Percentiles rank a stretch among this genome's conserved stretches.
These are phyloP conservation scores for Chlorops oryzae DNA, from an alignment of 1,140 invertebrate species.

Conservation along the genomic window DNA sequence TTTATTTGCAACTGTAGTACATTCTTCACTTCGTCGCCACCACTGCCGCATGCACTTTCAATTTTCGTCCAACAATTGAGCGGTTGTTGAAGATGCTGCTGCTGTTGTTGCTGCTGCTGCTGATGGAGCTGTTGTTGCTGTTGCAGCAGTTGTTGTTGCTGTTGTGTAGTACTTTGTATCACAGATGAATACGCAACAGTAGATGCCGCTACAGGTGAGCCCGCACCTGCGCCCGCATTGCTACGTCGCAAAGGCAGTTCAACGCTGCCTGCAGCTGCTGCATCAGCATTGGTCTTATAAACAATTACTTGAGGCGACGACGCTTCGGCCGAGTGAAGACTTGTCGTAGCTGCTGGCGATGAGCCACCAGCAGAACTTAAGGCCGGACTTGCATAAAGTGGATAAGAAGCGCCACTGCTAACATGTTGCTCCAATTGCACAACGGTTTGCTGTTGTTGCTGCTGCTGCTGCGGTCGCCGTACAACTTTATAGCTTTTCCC, in stretches of 20 bases:
- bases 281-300: conserved; percentile 31
- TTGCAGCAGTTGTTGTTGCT: conserved; percentile 21
- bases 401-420: conserved; percentile 35
- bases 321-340: conserved; percentile 31
- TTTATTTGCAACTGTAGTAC: conserved; percentile 42
- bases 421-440: conserved; percentile 33
- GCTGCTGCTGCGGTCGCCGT: conserved; percentile 9
- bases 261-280: conserved; percentile 9
- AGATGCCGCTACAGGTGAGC: conserved; percentile 35
- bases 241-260: conserved; percentile 33
- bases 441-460: conserved; percentile 14
- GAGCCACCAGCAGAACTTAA: conserved; percentile 40
- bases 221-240: conserved; percentile 35
- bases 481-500: conserved; percentile 23
- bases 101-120: conserved; percentile 20
- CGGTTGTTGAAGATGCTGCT: conserved; percentile 27
- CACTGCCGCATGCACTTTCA: conserved; percentile 21
- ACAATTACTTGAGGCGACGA: conserved; percentile 41
- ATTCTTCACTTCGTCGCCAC: conserved; percentile 36
- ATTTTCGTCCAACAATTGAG: conserved; percentile 39
- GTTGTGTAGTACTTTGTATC: conserved; percentile 45
- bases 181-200: conserved; percentile 46
- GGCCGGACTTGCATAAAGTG: conserved; percentile 37
- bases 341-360: conserved; percentile 33
- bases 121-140: conserved; percentile 10